Conservation (phyloP, 2,113 vertebrate species). For the Etia nguti region DNA sequence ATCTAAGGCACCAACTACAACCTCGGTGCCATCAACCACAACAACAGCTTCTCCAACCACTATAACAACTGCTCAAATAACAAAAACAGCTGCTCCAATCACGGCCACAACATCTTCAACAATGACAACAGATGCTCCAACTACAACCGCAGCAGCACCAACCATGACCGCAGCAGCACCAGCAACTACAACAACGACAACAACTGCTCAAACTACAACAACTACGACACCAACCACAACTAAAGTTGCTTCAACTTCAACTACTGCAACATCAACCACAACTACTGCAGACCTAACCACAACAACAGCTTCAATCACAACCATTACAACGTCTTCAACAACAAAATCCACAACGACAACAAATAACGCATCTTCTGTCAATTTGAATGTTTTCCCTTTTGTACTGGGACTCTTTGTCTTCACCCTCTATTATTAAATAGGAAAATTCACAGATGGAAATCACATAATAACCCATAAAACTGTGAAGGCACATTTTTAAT, state of each 20-base stretch:
- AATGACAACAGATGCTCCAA: background rate
- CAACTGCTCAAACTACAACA: background rate
- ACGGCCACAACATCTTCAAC: background rate
- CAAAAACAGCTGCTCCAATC: background rate
- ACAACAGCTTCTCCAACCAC: background rate
- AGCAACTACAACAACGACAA: background rate
- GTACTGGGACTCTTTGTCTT: background rate
- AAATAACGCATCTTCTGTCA: background rate
- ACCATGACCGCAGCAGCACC: background rate
- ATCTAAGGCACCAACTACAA: background rate
- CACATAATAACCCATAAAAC: background rate
- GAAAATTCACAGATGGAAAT: background rate
- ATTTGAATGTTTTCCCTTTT: background rate
- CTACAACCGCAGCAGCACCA: background rate
- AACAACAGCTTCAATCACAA: background rate
- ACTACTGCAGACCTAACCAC: background rate
- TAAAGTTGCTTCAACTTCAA: background rate
- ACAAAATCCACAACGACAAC: background rate
- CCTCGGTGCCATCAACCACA: background rate
- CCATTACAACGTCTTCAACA: background rate
- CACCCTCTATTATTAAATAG: background rate
- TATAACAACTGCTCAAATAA: background rate
- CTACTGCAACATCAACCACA: background rate
- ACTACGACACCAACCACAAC: background rate
- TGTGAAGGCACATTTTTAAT: background rate